Evolutionary conservation across 2,797 vertebrate species (phyloP), one percentile per base, ranked within the genome.

Genomic region (Silurus aristotelis): DNA sequence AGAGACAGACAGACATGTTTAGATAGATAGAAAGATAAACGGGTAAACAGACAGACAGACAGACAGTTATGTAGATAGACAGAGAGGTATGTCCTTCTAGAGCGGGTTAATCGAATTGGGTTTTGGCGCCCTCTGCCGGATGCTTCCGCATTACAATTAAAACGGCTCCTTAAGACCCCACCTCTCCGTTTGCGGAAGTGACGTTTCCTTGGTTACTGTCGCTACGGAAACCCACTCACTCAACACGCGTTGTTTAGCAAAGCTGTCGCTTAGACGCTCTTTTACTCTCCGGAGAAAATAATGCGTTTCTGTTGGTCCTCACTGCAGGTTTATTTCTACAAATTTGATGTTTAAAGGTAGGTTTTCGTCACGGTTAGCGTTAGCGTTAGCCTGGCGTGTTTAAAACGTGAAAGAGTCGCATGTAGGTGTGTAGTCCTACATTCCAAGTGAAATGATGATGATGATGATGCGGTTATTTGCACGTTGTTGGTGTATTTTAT

Each of bases 121-220:
- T 10, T 48, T 1, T 6, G 0, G 22, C 78, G 61, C 78, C 63
- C 61, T 27, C 78, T 80, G n/a, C 78, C 19, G 63, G 61, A 10
- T 20, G 63, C n/a, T 67, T 80, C 1, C 8, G 0, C 48, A 55
- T 25, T 9, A 27, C 14, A 7, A 8, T 56, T 60, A 6, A 38
- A 13, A 5, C 38, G 38, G 38, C 38, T 38, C 38, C 38, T 38
- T 2, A 52, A 52, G 1, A 52, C 48, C 6, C 48, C 56, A 5
- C 2, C 19, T 20, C 0, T 3, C 10, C 56, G 75, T 31, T 79
- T 31, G 43, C 78, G 78, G 78, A 95, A 94, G 88, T 95, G 93
- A 95, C 94, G 95, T 92, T n/a, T 8, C 14, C 85, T 1, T 92
- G 84, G 93, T 90, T 90, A 92, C 89, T 1, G 87, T 89, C 76